phyloP scores from a whole-genome alignment of 2,888 invertebrate species.

The Amphiduros pacificus region DNA sequence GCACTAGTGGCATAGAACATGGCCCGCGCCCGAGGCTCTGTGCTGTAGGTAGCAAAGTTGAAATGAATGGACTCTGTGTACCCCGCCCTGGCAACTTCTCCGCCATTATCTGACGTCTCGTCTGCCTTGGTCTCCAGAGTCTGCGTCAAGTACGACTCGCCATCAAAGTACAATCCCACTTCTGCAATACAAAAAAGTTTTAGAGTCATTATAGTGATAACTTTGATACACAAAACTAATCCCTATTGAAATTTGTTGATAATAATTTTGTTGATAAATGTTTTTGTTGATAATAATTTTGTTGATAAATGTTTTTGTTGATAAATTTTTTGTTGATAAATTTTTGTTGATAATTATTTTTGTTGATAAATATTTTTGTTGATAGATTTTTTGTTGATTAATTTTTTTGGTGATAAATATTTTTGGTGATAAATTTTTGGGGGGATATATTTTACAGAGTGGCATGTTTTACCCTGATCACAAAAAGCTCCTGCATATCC shows the following conservation, averaged over 20 bases:
- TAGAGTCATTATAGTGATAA: neutral
- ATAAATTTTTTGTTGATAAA: neutral
- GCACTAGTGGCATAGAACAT: too few relatives aligned
- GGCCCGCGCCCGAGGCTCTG: neutral
- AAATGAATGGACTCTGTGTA: constrained; percentile 1
- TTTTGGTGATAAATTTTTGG: neutral
- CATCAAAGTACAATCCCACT: constrained; percentile 13
- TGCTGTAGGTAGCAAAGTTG: constrained; percentile 15
- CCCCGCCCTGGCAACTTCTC: neutral
- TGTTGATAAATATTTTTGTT: neutral
- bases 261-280: neutral
- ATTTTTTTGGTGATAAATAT: neutral
- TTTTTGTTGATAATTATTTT: neutral
- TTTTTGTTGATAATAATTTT: neutral
- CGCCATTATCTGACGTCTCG: too few relatives aligned
- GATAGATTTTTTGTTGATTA: neutral
- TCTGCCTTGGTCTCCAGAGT: neutral
- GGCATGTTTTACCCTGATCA: neutral
- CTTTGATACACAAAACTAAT: neutral
- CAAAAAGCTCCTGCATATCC: constrained; percentile 5
- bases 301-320: neutral
- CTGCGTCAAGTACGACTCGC: neutral
- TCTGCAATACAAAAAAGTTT: neutral
- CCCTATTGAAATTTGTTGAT: neutral
- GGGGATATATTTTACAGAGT: neutral